Percentiles rank a stretch among this genome's conserved stretches.
These are phyloP conservation scores for Formica exsecta DNA, from an alignment of 1,140 invertebrate genomes.

Conservation along the genomic window DNA sequence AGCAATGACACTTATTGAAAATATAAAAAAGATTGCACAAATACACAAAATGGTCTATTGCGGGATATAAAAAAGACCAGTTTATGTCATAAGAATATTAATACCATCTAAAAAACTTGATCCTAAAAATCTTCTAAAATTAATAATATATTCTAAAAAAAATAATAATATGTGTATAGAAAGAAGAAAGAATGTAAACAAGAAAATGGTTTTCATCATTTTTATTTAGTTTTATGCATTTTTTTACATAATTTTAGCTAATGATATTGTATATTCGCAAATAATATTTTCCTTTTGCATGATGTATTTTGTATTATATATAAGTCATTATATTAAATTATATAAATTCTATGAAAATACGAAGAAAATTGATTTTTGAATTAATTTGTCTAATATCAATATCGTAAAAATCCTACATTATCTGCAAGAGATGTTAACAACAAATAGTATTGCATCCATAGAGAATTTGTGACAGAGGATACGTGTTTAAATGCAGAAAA, in stretches of 20 bases:
- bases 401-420: slow-evolving; percentile 48
- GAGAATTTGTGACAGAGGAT: background rate
- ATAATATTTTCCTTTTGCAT: background rate
- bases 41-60: too few species aligned
- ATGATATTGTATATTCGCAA: background rate
- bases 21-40: background rate
- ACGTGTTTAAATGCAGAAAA: background rate
- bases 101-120: background rate
- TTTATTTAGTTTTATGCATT: background rate
- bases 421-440: slow-evolving; percentile 57
- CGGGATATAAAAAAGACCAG: too few species aligned
- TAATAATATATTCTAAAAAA: slow-evolving; percentile 9
- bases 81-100: too few species aligned
- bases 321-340: background rate
- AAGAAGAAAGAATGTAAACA: background rate
- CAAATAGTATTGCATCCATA: slow-evolving; percentile 14
- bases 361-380: slow-evolving; percentile 2
- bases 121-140: background rate
- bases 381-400: background rate
- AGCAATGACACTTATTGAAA: background rate
- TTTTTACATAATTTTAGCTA: background rate
- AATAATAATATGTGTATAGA: background rate
- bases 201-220: background rate
- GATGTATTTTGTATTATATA: background rate
- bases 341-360: background rate